Conservation (phyloP, 2,113 vertebrate species). For the Silurus meridionalis region DNA sequence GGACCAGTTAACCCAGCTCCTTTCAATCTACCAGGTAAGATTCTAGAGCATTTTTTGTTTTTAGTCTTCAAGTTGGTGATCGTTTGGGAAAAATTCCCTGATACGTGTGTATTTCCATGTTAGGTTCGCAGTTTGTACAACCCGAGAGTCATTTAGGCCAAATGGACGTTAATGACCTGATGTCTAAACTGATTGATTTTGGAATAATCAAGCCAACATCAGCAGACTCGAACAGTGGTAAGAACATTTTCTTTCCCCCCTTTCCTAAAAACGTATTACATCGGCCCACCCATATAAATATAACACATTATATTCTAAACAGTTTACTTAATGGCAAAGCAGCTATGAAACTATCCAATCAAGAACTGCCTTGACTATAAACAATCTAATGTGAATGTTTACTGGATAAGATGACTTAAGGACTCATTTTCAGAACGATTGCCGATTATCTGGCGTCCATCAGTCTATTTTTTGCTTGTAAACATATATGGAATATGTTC, state of each 20-base stretch:
- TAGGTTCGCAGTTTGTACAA: constrained; percentile 60
- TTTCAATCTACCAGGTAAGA: constrained; percentile 70
- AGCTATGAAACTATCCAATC: too few relatives aligned
- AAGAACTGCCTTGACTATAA: too few relatives aligned
- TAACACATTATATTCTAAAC: too few relatives aligned
- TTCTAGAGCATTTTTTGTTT: not conserved
- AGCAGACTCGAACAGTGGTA: constrained; percentile 69
- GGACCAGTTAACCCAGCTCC: constrained; percentile 78
- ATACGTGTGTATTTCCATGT: not conserved
- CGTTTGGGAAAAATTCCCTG: not conserved
- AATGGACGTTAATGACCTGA: constrained; percentile 92
- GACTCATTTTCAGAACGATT: not conserved
- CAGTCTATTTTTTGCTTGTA: not conserved
- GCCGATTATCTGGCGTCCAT: not conserved
- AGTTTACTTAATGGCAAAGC: too few relatives aligned
- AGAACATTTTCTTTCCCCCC: not conserved
- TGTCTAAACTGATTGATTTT: constrained; percentile 88
- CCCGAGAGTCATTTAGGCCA: constrained; percentile 94
- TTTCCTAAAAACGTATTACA: too few relatives aligned
- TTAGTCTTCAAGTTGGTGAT: not conserved
- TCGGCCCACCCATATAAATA: too few relatives aligned
- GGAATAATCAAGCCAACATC: constrained; percentile 89
- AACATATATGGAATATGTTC: constrained; percentile 2
- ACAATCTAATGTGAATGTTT: too few relatives aligned
- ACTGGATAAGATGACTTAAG: too few relatives aligned